Evolutionary conservation across 2,888 invertebrate species (phyloP).

Genomic region (Lottia gigantea): DNA sequence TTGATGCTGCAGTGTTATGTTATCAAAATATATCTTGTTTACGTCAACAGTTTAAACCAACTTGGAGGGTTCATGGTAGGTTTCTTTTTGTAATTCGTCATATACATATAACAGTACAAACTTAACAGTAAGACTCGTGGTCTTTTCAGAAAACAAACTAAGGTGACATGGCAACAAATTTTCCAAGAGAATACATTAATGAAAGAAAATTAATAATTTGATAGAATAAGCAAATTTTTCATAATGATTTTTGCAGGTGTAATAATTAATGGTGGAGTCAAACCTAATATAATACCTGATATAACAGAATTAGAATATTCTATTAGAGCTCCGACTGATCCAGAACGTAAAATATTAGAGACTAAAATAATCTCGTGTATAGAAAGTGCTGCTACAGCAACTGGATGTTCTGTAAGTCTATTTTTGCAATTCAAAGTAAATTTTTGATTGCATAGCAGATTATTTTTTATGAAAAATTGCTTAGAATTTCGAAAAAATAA

Average conservation of each 20-base stretch:
- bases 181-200: no score
- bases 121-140: no score
- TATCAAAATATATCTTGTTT: slow-evolving; percentile 61
- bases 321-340: slow-evolving; percentile 50
- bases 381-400: slow-evolving; percentile 56
- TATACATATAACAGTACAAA: no score
- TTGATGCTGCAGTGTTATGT: slow-evolving; percentile 65
- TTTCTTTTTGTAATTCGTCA: not conserved
- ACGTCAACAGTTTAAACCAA: slow-evolving; percentile 64
- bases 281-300: slow-evolving; percentile 59
- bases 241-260: slow-evolving; percentile 51
- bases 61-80: slow-evolving; percentile 62
- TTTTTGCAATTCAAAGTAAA: no score
- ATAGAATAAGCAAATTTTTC: no score
- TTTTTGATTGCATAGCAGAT: no score
- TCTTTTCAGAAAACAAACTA: no score
- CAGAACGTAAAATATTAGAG: slow-evolving; percentile 45
- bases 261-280: slow-evolving; percentile 53
- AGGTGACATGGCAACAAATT: no score
- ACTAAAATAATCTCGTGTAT: slow-evolving; percentile 48
- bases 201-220: no score
- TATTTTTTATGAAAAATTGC: no score
- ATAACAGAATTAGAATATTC: slow-evolving; percentile 51
- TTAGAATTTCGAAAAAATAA: no score
- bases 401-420: slow-evolving; percentile 47